phyloP scores from a whole-genome alignment of 2,113 vertebrate genomes.

The Tachuris rubrigastra region DNA sequence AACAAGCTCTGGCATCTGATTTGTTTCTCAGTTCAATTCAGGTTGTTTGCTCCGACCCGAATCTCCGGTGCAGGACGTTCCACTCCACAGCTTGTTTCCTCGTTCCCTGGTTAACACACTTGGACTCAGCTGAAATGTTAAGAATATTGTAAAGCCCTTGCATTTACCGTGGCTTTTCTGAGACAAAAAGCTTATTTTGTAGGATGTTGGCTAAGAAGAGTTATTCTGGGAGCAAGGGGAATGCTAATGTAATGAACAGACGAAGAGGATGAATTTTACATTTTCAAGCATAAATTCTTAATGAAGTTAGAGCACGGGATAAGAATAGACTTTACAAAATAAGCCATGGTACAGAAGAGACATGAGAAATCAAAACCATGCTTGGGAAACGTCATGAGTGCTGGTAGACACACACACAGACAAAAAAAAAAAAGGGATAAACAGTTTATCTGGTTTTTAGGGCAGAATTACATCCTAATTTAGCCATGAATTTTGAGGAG shows the following conservation, averaged over 20 bases:
- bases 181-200: constrained; percentile 52
- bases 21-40: not conserved
- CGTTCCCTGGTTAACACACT: not conserved
- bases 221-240: constrained; percentile 52
- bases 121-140: not conserved
- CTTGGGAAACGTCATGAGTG: not conserved
- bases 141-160: not conserved
- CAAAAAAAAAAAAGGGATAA: not conserved
- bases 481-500: not conserved
- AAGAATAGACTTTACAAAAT: constrained; percentile 65
- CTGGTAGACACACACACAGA: not conserved
- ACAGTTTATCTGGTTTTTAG: not conserved
- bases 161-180: not conserved
- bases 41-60: not conserved
- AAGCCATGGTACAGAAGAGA: constrained; percentile 31
- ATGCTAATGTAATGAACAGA: constrained; percentile 52
- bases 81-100: not conserved
- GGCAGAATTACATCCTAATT: not conserved
- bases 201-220: constrained; percentile 39
- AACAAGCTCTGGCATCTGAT: not conserved
- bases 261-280: constrained; percentile 65
- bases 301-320: constrained; percentile 63
- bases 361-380: constrained; percentile 45
- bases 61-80: not conserved
- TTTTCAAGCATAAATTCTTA: constrained; percentile 66